Evolutionary conservation across 2,113 vertebrate genomes (phyloP).

Genomic region (Ondatra zibethicus): DNA sequence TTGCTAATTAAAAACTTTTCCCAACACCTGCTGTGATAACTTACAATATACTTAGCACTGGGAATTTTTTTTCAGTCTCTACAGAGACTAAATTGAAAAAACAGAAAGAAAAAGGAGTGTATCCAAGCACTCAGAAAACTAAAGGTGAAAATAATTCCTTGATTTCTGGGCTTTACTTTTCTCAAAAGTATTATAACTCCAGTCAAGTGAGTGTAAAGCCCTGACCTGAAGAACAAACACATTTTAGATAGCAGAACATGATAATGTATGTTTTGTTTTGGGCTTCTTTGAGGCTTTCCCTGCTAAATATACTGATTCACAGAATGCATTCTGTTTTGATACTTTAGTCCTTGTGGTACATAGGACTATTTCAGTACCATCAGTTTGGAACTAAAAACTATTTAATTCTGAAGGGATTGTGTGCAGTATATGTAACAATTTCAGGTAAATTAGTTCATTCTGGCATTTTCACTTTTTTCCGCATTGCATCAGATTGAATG

Average conservation of each 20-base stretch:
- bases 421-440: slow-evolving; percentile 54
- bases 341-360: slow-evolving; percentile 54
- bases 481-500: slow-evolving; percentile 60
- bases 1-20: background rate
- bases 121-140: background rate
- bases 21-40: background rate
- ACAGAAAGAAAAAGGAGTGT: background rate
- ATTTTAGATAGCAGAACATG: slow-evolving; percentile 11
- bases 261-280: background rate
- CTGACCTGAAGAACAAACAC: slow-evolving; percentile 47
- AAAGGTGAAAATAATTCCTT: background rate
- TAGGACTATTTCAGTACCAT: slow-evolving; percentile 38
- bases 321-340: slow-evolving; percentile 35
- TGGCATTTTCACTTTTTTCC: slow-evolving; percentile 59
- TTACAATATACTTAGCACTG: background rate
- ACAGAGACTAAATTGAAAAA: background rate
- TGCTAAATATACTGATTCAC: background rate
- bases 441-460: slow-evolving; percentile 53
- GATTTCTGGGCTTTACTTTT: slow-evolving; percentile 30
- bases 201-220: slow-evolving; percentile 31
- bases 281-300: slow-evolving; percentile 16
- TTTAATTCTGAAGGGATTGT: slow-evolving; percentile 57
- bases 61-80: background rate
- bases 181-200: background rate
- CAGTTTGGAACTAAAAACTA: slow-evolving; percentile 29